Evolutionary conservation across 2,113 vertebrate species (phyloP), one percentile per base, ranked within the genome.

Genomic region (Phalacrocorax pelagicus): DNA sequence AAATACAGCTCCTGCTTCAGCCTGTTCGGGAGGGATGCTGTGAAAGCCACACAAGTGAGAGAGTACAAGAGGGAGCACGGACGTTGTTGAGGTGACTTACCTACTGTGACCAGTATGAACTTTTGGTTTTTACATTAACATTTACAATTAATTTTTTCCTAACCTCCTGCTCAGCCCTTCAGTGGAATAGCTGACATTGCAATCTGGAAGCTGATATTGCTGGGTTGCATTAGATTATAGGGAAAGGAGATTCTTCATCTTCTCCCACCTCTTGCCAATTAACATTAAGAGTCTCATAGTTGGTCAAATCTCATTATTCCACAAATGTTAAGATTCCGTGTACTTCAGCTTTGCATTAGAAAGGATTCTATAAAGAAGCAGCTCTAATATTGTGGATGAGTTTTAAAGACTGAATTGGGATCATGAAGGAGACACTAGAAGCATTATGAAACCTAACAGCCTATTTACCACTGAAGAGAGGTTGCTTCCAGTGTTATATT

Each of bases 211-310:
- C 52, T 84, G 63, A 24, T 81, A 36, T 11, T 86, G 58, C 63
- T 82, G 65, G 16, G 14, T 71, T 78, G 94, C n/a, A 95, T 94
- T 92, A 78, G 55, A 81, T 96, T 95, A 84, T 5, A 78, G 26
- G 51, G 59, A 83, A 81, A 61, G 42, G 61, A 90, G 42, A 84
- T 86, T 90, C 84, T 95, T 71, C 86, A 90, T 88, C 67, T 86
- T 85, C 70, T 34, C 58, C 65, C 55, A 81, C 55, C 69, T 71
- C 69, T 71, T 91, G 46, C 72, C 77, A 84, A 71, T 93, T 92
- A 92, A 72, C 49, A 75, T 86, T 49, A 71, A 47, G 52, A 79
- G 49, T 65, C 54, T 93, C 34, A 16, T 5, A 34, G 65, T 88
- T 92, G 42, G 81, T 86, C 40, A 78, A 59, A 94, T 90, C 63